Conservation (phyloP, 2,888 invertebrate genomes). For the Linnaemya vulpina region DNA sequence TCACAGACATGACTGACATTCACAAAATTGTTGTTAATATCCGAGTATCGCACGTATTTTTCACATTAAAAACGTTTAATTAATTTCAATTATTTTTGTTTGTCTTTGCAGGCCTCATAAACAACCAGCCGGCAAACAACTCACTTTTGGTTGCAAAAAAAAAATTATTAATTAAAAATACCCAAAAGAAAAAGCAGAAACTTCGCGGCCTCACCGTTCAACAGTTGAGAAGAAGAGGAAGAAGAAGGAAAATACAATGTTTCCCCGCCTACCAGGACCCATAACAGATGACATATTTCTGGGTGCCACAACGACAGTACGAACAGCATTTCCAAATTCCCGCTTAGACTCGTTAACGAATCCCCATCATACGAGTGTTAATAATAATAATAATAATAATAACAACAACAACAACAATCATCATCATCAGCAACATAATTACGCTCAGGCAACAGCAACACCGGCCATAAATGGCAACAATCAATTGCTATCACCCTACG, state of each 20-base stretch:
- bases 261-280: constrained; percentile 80
- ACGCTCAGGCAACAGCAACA: constrained; percentile 72
- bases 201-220: constrained; percentile 46
- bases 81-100: background rate
- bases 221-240: constrained; percentile 68
- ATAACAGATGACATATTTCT: constrained; percentile 78
- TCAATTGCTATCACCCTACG: constrained; percentile 77
- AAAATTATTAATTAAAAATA: constrained; percentile 45
- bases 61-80: background rate
- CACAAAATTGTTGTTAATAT: too few relatives aligned
- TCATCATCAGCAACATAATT: constrained; percentile 56
- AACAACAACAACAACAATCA: constrained; percentile 37
- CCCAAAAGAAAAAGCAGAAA: background rate
- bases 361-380: constrained; percentile 58
- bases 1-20: too few relatives aligned
- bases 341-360: constrained; percentile 79
- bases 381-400: constrained; percentile 32
- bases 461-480: constrained; percentile 70
- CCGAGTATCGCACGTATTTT: background rate
- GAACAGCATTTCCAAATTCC: constrained; percentile 81
- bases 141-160: constrained; percentile 17
- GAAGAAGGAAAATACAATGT: constrained; percentile 77
- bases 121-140: background rate
- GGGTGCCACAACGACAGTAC: constrained; percentile 80
- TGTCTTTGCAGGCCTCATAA: constrained; percentile 32